phyloP scores from a whole-genome alignment of 2,113 vertebrate species.

The Heterocephalus glaber region DNA sequence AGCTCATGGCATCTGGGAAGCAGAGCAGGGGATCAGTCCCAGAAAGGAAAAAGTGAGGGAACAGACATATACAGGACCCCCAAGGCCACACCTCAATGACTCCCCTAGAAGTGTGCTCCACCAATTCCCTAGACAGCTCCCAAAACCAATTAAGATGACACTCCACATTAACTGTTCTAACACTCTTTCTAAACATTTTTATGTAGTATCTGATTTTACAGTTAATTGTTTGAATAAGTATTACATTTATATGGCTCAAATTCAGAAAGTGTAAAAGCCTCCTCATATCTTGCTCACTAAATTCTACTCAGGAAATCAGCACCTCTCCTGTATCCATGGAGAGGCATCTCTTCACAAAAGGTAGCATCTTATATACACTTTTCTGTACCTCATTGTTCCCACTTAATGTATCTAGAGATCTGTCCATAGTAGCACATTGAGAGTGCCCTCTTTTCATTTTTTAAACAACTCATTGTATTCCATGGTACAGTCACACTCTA shows the following conservation, averaged over 20 bases:
- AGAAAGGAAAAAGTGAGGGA: not conserved
- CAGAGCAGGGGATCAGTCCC: not conserved
- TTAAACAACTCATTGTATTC: not conserved
- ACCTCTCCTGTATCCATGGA: not conserved
- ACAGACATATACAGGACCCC: not conserved
- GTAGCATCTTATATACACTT: not conserved
- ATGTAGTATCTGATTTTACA: not conserved
- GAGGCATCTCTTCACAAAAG: not conserved
- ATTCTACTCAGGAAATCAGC: not conserved
- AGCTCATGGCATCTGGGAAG: not conserved
- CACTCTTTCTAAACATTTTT: not conserved
- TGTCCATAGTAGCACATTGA: not conserved
- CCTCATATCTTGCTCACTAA: not conserved
- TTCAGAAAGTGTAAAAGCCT: not conserved
- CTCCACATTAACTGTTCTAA: not conserved
- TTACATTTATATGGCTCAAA: conserved; percentile 6
- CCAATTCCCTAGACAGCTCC: not conserved
- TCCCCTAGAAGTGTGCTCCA: not conserved
- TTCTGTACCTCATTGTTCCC: not conserved
- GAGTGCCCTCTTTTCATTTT: not conserved
- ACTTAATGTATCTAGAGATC: not conserved
- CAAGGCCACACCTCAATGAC: not conserved
- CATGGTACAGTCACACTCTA: not conserved
- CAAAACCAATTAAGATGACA: not conserved
- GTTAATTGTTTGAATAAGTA: conserved; percentile 18